phyloP scores from a whole-genome alignment of 2,888 invertebrate species.

The Drosophila prolongata region DNA sequence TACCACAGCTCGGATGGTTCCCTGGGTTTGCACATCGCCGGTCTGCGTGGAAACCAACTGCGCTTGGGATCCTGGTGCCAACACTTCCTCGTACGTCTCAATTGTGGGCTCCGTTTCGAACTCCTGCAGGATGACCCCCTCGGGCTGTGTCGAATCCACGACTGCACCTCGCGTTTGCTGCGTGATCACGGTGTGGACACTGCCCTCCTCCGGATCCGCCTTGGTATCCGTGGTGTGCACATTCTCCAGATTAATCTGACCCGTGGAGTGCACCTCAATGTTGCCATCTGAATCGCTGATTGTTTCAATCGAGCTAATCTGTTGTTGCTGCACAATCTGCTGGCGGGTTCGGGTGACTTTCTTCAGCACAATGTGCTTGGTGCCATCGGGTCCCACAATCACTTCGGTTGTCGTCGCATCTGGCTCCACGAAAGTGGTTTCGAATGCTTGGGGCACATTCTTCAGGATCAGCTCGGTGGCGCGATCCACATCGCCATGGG shows the following conservation, averaged over 20 bases:
- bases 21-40: constrained; percentile 42
- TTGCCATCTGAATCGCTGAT: constrained; percentile 86
- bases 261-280: constrained; percentile 86
- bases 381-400: constrained; percentile 92
- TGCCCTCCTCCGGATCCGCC: constrained; percentile 86
- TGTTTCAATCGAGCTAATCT: constrained; percentile 86
- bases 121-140: constrained; percentile 71
- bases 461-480: constrained; percentile 90
- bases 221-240: constrained; percentile 67
- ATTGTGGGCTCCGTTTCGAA: constrained; percentile 81
- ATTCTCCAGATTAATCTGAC: constrained; percentile 88
- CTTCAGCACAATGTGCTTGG: constrained; percentile 91
- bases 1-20: constrained; percentile 89
- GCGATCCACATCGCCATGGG: constrained; percentile 85
- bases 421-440: constrained; percentile 92
- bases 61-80: constrained; percentile 71
- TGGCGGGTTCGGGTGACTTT: constrained; percentile 90
- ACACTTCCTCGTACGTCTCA: constrained; percentile 81
- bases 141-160: constrained; percentile 76
- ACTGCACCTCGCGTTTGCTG: constrained; percentile 74
- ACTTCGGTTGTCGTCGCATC: constrained; percentile 93
- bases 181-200: constrained; percentile 83
- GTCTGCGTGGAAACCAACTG: constrained; percentile 73
- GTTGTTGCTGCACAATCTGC: constrained; percentile 87
- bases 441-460: constrained; percentile 90